These are phyloP conservation scores for Pelagia noctiluca DNA, from an alignment of 30 jellyfish, hydroid and myxozoan species.

Conservation along the genomic window DNA sequence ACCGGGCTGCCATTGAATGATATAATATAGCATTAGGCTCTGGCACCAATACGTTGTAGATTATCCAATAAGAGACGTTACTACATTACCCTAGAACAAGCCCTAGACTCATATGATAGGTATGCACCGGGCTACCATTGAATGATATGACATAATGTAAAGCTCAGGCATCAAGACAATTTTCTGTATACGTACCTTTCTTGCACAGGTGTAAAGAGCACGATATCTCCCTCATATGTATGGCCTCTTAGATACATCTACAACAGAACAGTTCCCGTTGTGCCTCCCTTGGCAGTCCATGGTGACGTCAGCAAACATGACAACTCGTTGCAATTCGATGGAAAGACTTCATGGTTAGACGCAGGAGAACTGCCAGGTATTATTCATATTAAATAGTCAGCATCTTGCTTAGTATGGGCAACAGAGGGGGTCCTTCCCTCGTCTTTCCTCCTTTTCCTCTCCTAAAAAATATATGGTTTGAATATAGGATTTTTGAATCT, in stretches of 20 bases:
- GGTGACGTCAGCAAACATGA: slow-evolving; percentile 70
- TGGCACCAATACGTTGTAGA: not conserved
- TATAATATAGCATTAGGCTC: not conserved
- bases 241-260: slow-evolving; percentile 92
- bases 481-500: too few species aligned
- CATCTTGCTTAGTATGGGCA: too few species aligned
- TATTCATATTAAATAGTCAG: too few species aligned
- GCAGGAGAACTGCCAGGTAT: slow-evolving; percentile 95
- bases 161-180: not conserved
- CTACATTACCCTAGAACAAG: not conserved
- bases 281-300: slow-evolving; percentile 93
- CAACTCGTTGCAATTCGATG: slow-evolving; percentile 85
- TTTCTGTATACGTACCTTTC: not conserved
- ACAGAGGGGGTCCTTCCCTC: too few species aligned
- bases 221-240: slow-evolving; percentile 81
- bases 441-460: too few species aligned
- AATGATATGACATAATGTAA: not conserved
- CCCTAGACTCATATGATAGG: not conserved
- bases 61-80: not conserved
- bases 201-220: slow-evolving; percentile 31
- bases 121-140: not conserved
- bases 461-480: too few species aligned
- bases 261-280: slow-evolving; percentile 87
- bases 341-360: slow-evolving; percentile 89
- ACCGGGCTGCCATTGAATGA: too few species aligned